A percentile compares a stretch with the other conserved stretches of the same genome.
phyloP scores from a whole-genome alignment of 2,113 vertebrate species.

The Tapirus terrestris region DNA sequence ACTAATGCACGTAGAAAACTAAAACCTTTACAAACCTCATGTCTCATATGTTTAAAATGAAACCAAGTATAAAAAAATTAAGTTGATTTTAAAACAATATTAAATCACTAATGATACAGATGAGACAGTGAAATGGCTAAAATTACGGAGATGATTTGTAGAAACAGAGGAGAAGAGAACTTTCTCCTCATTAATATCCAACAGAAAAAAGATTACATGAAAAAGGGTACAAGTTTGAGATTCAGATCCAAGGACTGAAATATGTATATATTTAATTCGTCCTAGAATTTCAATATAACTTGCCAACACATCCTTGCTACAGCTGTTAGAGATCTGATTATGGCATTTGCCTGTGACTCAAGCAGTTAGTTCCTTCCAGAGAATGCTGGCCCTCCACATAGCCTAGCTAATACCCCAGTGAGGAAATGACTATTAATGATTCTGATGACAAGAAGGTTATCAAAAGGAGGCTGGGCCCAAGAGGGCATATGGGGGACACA shows the following conservation, averaged over 20 bases:
- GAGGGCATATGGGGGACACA: not conserved
- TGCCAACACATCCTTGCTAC: conserved; percentile 80
- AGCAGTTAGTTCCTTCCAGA: conserved; percentile 80
- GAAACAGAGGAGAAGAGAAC: not conserved
- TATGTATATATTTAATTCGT: conserved; percentile 73
- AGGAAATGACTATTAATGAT: conserved; percentile 70
- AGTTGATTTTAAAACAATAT: not conserved
- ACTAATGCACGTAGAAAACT: not conserved
- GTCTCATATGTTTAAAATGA: not conserved
- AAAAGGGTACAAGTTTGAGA: not conserved
- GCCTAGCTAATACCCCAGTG: conserved; percentile 37
- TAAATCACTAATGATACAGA: not conserved
- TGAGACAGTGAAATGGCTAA: not conserved
- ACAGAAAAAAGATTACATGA: not conserved
- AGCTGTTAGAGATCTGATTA: conserved; percentile 84
- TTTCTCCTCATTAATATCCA: not conserved
- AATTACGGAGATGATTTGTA: not conserved
- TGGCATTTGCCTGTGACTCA: conserved; percentile 79
- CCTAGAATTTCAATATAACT: conserved; percentile 81
- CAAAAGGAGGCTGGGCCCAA: conserved; percentile 48
- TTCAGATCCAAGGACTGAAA: not conserved
- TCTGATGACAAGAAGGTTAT: conserved; percentile 74
- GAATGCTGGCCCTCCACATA: conserved; percentile 67
- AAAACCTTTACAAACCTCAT: not conserved
- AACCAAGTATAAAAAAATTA: not conserved